Conservation (phyloP, 2,888 invertebrate genomes). For the Plebejus argus region DNA sequence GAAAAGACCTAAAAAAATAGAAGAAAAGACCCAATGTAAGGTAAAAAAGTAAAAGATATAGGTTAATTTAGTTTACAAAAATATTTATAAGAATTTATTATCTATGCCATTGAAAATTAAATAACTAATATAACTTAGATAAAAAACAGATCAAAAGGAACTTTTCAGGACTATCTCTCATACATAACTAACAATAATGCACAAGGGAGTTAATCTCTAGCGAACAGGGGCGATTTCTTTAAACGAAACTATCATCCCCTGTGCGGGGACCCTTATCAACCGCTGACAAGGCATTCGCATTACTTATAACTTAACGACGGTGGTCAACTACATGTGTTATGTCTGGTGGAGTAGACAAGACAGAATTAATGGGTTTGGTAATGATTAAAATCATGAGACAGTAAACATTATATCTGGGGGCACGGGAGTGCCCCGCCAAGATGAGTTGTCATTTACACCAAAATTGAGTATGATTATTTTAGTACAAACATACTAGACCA, state of each 20-base stretch:
- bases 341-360: neutral
- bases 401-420: no score
- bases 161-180: neutral
- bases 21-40: no score
- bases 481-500: neutral
- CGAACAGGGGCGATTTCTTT: neutral
- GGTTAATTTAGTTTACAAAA: no score
- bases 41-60: no score
- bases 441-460: no score
- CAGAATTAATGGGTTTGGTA: neutral
- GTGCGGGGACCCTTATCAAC: conserved; percentile 4
- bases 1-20: no score
- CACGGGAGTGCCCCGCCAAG: no score
- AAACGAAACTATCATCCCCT: conserved; percentile 26
- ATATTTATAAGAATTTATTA: no score
- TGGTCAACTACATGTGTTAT: conserved; percentile 6
- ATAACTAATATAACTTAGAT: no score
- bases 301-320: neutral
- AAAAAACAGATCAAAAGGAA: neutral
- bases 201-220: conserved; percentile 29
- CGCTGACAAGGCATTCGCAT: neutral
- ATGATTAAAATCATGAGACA: no score
- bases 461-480: neutral
- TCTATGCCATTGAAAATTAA: no score
- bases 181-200: conserved; percentile 22